Evolutionary conservation across 23 tunicate genomes (phyloP).

Genomic region (Phallusia fumigata): DNA sequence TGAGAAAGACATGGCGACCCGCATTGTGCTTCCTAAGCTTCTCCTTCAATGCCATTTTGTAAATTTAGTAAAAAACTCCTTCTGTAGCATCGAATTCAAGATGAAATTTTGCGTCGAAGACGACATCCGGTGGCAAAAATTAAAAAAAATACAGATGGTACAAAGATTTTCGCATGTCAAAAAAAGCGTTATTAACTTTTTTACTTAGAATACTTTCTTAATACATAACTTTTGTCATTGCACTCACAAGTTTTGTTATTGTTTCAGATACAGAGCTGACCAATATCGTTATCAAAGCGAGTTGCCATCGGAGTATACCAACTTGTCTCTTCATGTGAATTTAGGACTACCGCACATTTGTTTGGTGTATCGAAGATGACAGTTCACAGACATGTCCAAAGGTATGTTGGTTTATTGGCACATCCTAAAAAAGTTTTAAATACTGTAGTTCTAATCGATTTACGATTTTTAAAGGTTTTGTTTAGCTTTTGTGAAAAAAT

Average conservation of each 20-base stretch:
- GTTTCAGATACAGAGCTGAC: not conserved
- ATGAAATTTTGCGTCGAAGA: no score
- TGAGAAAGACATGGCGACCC: no score
- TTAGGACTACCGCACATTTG: constrained; percentile 15
- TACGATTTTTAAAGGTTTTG: constrained; percentile 22
- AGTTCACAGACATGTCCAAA: not conserved
- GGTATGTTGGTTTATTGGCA: not conserved
- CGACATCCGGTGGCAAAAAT: constrained; percentile 22
- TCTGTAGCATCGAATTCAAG: no score
- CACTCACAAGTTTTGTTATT: not conserved
- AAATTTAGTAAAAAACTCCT: no score
- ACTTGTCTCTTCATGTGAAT: not conserved
- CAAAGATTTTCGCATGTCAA: constrained; percentile 15
- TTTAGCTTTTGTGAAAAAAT: constrained; percentile 11
- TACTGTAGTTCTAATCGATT: not conserved
- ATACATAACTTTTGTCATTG: not conserved
- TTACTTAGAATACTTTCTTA: not conserved
- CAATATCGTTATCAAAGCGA: not conserved
- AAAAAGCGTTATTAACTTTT: not conserved
- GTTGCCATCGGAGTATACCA: not conserved
- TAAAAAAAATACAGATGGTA: not conserved
- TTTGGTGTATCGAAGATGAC: constrained; percentile 19
- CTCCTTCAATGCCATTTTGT: no score
- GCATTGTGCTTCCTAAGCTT: no score
- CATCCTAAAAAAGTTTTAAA: not conserved